phyloP scores from a whole-genome alignment of 2,797 vertebrate genomes.

The Salmo trutta region DNA sequence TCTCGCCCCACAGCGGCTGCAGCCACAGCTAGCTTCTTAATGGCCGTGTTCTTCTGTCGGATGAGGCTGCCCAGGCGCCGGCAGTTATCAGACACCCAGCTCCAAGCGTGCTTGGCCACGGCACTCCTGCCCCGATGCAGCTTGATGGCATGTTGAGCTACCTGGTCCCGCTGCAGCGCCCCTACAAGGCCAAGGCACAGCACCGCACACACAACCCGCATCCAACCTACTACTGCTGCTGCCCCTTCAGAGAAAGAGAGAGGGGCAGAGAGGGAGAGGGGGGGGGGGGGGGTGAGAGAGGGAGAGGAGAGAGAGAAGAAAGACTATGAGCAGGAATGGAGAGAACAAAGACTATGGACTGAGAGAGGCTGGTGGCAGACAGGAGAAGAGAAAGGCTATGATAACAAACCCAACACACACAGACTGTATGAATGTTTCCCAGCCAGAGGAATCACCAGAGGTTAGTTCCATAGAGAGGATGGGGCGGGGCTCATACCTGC shows the following conservation, averaged over 20 bases:
- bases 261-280: not conserved
- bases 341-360: not conserved
- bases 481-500: constrained; percentile 23
- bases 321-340: not conserved
- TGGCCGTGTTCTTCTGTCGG: constrained; percentile 85
- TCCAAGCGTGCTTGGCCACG: constrained; percentile 69
- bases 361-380: not conserved
- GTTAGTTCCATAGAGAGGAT: constrained; percentile 1
- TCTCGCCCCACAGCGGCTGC: constrained; percentile 81
- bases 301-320: not conserved
- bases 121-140: constrained; percentile 76
- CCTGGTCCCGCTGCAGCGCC: constrained; percentile 75
- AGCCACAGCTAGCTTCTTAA: constrained; percentile 85
- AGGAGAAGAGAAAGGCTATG: not conserved
- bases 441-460: not conserved
- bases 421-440: not conserved
- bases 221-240: constrained; percentile 64
- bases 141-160: constrained; percentile 82
- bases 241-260: constrained; percentile 31
- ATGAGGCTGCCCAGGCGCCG: constrained; percentile 86
- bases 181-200: constrained; percentile 76
- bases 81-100: constrained; percentile 87
- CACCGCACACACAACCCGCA: constrained; percentile 74
- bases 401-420: not conserved
- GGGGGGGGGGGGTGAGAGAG: not conserved